Percentiles rank a stretch among this genome's conserved stretches.
phyloP scores from a whole-genome alignment of 2,113 vertebrate genomes.

The Oncorhynchus gorbuscha region DNA sequence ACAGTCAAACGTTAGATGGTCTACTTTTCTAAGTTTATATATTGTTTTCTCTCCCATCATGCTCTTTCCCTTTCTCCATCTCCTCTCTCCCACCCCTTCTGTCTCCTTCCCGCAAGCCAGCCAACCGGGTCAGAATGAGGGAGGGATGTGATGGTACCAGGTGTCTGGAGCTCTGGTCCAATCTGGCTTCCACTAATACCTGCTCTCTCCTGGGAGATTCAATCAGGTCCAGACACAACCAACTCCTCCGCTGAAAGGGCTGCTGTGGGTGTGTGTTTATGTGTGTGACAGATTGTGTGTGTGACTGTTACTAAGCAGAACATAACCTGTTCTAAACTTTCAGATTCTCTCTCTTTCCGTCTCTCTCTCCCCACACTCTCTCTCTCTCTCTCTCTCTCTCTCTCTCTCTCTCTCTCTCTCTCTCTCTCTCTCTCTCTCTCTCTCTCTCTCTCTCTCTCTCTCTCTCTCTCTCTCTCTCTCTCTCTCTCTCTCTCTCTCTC shows the following conservation, averaged over 20 bases:
- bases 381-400: too few relatives aligned
- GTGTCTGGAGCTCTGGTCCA: too few relatives aligned
- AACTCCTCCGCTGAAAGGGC: too few relatives aligned
- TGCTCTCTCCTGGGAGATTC: too few relatives aligned
- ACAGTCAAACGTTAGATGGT: too few relatives aligned
- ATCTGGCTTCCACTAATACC: too few relatives aligned
- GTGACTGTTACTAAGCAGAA: conserved; percentile 6
- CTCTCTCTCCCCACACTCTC: neutral
- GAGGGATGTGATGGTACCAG: too few relatives aligned
- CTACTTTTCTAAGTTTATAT: too few relatives aligned
- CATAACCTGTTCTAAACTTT: neutral
- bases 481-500: neutral
- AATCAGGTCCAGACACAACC: too few relatives aligned
- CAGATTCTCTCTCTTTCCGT: neutral
- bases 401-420: too few relatives aligned
- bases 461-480: neutral
- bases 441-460: too few relatives aligned
- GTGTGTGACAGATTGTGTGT: neutral
- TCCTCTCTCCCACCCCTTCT: neutral
- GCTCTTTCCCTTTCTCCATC: neutral
- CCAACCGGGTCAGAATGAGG: too few relatives aligned
- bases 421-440: neutral
- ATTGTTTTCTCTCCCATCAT: neutral
- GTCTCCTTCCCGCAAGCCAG: neutral
- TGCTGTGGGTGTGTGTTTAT: neutral